These are phyloP conservation scores for Cranoglanis bouderius DNA, from an alignment of 2,113 vertebrate genomes.

Conservation along the genomic window DNA sequence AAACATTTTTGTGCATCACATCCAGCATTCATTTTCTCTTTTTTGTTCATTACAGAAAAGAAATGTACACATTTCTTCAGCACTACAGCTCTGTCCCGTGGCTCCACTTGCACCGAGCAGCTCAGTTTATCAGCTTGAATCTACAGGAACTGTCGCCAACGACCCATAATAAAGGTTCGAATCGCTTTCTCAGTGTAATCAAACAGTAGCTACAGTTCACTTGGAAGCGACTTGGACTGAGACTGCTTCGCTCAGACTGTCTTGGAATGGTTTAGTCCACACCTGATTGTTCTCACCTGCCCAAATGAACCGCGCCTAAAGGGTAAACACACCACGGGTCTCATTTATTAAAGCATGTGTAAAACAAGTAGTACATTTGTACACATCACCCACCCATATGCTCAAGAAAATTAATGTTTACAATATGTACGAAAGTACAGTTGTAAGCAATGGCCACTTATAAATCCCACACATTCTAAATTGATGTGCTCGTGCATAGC, in stretches of 20 bases:
- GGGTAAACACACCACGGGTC: background rate
- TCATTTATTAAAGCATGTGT: background rate
- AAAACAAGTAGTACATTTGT: background rate
- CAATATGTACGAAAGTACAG: background rate
- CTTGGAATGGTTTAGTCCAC: background rate
- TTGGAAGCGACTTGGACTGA: background rate
- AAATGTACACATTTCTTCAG: background rate
- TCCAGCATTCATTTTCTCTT: too few relatives aligned
- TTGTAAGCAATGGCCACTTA: background rate
- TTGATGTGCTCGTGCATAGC: too few relatives aligned
- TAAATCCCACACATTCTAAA: too few relatives aligned
- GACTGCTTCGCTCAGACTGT: background rate
- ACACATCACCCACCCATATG: too few relatives aligned
- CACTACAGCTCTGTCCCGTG: background rate
- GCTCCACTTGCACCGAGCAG: background rate
- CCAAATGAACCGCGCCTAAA: background rate
- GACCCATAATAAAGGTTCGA: too few relatives aligned
- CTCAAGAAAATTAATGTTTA: background rate
- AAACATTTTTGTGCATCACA: too few relatives aligned
- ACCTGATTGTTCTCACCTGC: background rate
- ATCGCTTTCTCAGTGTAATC: background rate
- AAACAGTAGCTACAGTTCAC: background rate
- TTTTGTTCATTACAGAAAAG: too few relatives aligned
- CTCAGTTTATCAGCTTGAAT: background rate
- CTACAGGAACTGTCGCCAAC: background rate